phyloP scores from a whole-genome alignment of 1,140 invertebrate genomes.

The Matsumurasca onukii region DNA sequence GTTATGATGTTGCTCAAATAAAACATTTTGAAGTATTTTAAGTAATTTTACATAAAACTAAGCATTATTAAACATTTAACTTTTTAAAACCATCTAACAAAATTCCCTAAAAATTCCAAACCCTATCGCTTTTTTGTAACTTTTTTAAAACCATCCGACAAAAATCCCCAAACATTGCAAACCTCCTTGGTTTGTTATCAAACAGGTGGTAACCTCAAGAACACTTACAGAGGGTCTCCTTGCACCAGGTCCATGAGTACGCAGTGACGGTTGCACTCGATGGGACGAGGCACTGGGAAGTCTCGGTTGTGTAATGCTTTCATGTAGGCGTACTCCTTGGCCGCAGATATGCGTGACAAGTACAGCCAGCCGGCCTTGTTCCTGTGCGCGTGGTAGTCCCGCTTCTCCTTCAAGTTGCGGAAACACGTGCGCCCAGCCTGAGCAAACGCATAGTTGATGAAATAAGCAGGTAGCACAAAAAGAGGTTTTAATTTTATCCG shows the following conservation, averaged over 20 bases:
- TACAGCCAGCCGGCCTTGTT: constrained; percentile 95
- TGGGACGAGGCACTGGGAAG: constrained; percentile 94
- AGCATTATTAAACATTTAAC: no score
- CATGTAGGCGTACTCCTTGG: constrained; percentile 98
- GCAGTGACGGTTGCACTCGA: constrained; percentile 95
- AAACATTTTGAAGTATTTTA: no score
- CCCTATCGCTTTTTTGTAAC: no score
- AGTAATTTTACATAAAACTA: no score
- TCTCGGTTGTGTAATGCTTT: constrained; percentile 86
- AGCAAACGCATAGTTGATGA: constrained; percentile 39
- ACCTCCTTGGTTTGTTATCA: no score
- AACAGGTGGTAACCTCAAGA: no score
- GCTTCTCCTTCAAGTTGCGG: constrained; percentile 93
- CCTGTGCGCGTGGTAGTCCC: constrained; percentile 94
- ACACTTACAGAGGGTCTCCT: constrained; percentile 72
- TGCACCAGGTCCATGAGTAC: constrained; percentile 94
- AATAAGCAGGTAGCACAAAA: neutral
- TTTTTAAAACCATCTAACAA: no score
- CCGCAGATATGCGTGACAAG: constrained; percentile 93
- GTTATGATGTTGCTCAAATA: no score
- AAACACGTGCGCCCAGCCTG: constrained; percentile 94
- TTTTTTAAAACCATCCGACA: no score
- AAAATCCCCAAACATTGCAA: no score
- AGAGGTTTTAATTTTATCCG: neutral
- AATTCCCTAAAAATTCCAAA: no score